Conservation (phyloP, 2,113 vertebrate genomes). For the Progne subis region DNA sequence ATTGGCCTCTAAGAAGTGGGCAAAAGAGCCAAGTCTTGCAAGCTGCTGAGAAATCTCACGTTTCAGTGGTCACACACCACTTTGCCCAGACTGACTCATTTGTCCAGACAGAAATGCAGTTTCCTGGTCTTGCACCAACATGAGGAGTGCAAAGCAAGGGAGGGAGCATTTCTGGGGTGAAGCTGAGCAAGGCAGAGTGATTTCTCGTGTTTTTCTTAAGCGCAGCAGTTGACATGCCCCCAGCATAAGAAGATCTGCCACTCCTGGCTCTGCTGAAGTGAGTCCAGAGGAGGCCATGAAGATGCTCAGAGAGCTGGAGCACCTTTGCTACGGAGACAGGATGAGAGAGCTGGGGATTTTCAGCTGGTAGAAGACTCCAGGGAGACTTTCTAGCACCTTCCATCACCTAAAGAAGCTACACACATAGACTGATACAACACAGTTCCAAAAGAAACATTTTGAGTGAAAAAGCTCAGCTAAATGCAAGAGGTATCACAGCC, state of each 20-base stretch:
- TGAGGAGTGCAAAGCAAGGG: neutral
- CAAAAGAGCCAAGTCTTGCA: neutral
- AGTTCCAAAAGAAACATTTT: neutral
- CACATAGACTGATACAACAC: neutral
- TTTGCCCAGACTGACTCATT: neutral
- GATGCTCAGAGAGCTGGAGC: neutral
- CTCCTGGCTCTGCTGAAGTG: neutral
- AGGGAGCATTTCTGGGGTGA: neutral
- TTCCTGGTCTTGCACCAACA: neutral
- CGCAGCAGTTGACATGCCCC: neutral
- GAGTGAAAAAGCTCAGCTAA: neutral
- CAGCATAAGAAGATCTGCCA: neutral
- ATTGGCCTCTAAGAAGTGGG: neutral
- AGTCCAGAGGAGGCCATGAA: neutral
- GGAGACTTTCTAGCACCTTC: neutral
- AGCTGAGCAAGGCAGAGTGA: neutral
- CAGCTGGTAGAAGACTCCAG: neutral
- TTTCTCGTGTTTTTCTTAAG: neutral
- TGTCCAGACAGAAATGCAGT: neutral
- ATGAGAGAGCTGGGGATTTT: neutral
- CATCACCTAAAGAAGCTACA: neutral
- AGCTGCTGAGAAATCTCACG: neutral
- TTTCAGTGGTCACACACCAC: neutral
- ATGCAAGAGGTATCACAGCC: neutral
- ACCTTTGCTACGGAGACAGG: neutral